Evolutionary conservation across 2,888 invertebrate species (phyloP).

Genomic region (Drosophila monieri): DNA sequence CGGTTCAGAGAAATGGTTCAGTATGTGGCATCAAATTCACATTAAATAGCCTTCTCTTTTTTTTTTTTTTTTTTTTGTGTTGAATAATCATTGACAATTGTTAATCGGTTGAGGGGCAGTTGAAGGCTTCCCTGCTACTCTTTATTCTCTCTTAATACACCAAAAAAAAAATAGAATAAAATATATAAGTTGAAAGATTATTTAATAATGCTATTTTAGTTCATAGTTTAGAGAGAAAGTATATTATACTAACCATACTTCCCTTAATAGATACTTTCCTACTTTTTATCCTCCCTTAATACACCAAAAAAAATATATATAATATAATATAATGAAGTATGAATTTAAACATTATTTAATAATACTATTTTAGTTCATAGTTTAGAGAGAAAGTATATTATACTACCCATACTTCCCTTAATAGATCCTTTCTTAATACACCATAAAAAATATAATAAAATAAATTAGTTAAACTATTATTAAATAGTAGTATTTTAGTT

Average conservation of each 20-base stretch:
- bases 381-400: too few relatives aligned
- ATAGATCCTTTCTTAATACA: neutral
- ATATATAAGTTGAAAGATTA: too few relatives aligned
- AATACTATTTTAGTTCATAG: too few relatives aligned
- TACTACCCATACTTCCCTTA: too few relatives aligned
- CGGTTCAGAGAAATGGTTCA: conserved; percentile 19
- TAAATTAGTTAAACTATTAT: too few relatives aligned
- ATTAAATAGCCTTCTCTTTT: neutral
- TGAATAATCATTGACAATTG: conserved; percentile 45
- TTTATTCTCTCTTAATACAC: neutral
- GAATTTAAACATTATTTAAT: too few relatives aligned
- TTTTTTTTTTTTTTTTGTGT: too few relatives aligned
- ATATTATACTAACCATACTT: too few relatives aligned
- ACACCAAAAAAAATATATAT: neutral
- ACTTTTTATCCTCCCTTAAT: neutral
- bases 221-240: too few relatives aligned
- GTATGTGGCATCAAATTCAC: conserved; percentile 33
- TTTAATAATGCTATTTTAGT: too few relatives aligned
- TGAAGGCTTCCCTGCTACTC: conserved; percentile 34
- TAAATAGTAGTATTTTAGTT: too few relatives aligned
- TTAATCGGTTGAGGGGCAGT: conserved; percentile 55
- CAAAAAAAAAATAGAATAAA: neutral
- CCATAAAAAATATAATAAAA: neutral
- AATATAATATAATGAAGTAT: neutral
- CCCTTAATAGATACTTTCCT: neutral